phyloP scores from a whole-genome alignment of 2,113 vertebrate genomes.

The Pantherophis guttatus region DNA sequence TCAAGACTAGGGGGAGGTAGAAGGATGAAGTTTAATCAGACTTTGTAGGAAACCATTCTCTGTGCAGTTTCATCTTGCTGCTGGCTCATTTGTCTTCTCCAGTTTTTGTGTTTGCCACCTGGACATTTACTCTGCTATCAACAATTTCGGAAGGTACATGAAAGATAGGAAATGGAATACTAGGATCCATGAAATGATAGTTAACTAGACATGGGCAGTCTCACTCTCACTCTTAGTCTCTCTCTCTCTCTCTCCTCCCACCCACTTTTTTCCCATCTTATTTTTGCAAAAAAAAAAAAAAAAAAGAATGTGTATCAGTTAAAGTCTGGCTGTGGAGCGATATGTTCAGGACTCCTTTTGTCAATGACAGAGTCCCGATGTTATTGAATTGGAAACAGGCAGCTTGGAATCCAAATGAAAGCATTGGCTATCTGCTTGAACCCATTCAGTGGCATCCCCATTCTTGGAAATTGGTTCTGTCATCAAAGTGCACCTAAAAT shows the following conservation, averaged over 20 bases:
- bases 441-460: neutral
- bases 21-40: conserved; percentile 72
- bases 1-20: conserved; percentile 64
- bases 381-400: neutral
- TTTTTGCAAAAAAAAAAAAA: conserved; percentile 44
- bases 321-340: neutral
- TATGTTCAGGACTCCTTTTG: neutral
- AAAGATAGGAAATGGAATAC: conserved; percentile 28
- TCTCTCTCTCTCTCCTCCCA: neutral
- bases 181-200: conserved; percentile 7
- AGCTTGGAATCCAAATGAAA: neutral
- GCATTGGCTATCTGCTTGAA: neutral
- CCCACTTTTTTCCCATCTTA: conserved; percentile 15
- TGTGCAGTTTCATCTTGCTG: conserved; percentile 55
- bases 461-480: neutral
- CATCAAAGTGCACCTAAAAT: neutral
- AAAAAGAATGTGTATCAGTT: conserved; percentile 24
- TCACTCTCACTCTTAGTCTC: neutral
- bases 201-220: conserved; percentile 49
- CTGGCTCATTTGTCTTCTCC: conserved; percentile 72
- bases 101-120: conserved; percentile 57
- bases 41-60: conserved; percentile 74
- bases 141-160: conserved; percentile 61
- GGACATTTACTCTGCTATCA: conserved; percentile 70
- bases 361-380: neutral